Percentiles rank a stretch among this genome's conserved stretches.
Evolutionary conservation across 2,113 vertebrate species (phyloP).

Genomic region (Siniperca knerii): DNA sequence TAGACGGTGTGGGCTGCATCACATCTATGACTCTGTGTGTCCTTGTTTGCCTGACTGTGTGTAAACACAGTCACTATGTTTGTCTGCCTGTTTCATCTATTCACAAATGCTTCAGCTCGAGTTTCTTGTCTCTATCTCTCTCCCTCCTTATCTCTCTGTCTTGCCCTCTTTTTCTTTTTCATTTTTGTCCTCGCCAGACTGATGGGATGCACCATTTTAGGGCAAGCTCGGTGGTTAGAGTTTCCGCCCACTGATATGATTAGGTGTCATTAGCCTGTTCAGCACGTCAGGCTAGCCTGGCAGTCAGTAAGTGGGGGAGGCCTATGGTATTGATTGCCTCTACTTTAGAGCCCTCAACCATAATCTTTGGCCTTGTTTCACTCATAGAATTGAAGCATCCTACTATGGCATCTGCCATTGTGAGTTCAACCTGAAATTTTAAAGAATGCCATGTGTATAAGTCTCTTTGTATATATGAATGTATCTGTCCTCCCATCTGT

Average conservation of each 20-base stretch:
- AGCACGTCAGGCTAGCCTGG: slow-evolving; percentile 27
- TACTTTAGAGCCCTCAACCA: slow-evolving; percentile 21
- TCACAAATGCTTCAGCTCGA: slow-evolving; percentile 21
- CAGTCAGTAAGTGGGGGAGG: slow-evolving; percentile 46
- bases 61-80: slow-evolving; percentile 15
- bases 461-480: slow-evolving; percentile 25
- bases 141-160: not conserved
- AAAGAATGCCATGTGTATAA: slow-evolving; percentile 24
- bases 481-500: slow-evolving; percentile 44
- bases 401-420: not conserved
- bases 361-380: slow-evolving; percentile 27
- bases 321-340: slow-evolving; percentile 48
- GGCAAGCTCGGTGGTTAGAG: slow-evolving; percentile 44
- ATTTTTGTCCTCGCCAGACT: slow-evolving; percentile 22
- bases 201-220: slow-evolving; percentile 38
- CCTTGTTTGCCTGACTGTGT: slow-evolving; percentile 14
- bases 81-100: slow-evolving; percentile 15
- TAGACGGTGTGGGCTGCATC: slow-evolving; percentile 18
- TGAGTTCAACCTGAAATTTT: slow-evolving; percentile 23
- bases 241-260: slow-evolving; percentile 75
- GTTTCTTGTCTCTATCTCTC: slow-evolving; percentile 11
- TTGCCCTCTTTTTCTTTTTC: slow-evolving; percentile 9
- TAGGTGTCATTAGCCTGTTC: slow-evolving; percentile 72
- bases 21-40: slow-evolving; percentile 37
- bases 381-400: slow-evolving; percentile 1